Evolutionary conservation across 1,140 invertebrate genomes (phyloP), one percentile per base, ranked within the genome.

Genomic region (Ectropis grisescens): DNA sequence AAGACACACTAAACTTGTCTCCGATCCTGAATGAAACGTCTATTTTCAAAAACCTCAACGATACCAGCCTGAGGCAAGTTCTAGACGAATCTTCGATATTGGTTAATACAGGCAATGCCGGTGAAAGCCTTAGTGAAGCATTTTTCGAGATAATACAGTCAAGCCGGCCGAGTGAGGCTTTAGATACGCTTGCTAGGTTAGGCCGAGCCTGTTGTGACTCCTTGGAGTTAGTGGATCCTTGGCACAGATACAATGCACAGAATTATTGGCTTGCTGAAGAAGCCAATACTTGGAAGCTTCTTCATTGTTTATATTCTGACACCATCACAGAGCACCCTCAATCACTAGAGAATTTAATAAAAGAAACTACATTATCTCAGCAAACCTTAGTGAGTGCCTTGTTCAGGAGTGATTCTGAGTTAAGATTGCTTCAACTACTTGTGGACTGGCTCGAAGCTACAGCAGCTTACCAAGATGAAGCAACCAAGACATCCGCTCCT

Each of bases 391-490:
- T 84, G 1, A 45, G 47, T 16, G 60, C 58, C 26, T 60, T 85
- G 35, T 84, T 82, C 41, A 52, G 65, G 56, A 68, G 68, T 45
- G 89, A 94, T 58, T 68, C 84, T 11, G 85, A 87, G 13, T 69
- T 95, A 6, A 80, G 93, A 40, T 88, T 94, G 75, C 88, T 90
- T 58, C 93, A 96, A 71, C 66, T 96, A 28, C 89, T 98, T 16
- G 89, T 97, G 11, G 95, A 98, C 71, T 98, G 96, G 95, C 67
- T 98, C 15, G 96, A 98, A 78, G 87, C 89, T 31, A 93, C 90
- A 74, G 89, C 91, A 9, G 75, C 87, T 11, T 92, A 95, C 58
- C 85, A 88, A 56, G 87, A 87, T 22, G 85, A 86, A 34, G 84
- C 83, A 29, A 84, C 85, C 27, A 87, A 89, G 22, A 84, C 85